Percentiles rank a stretch among this genome's conserved stretches.
Evolutionary conservation across 2,888 invertebrate species (phyloP).

Genomic region (Tillus elongatus): DNA sequence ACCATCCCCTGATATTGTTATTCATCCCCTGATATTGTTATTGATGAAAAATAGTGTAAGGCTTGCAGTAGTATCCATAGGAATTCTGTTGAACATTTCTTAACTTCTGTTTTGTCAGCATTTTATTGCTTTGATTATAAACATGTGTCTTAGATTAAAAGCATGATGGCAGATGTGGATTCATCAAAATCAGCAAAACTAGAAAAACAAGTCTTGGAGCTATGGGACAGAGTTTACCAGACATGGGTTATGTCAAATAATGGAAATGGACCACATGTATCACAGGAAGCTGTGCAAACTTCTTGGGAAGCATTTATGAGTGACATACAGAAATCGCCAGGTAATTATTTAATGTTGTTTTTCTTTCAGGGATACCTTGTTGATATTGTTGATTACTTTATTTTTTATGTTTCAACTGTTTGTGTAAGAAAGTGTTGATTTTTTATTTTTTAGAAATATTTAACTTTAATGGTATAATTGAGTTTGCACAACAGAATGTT

Average conservation of each 20-base stretch:
- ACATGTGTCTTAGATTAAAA: conserved; percentile 61
- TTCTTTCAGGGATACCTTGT: too few species aligned
- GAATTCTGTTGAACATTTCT: too few species aligned
- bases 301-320: conserved; percentile 64
- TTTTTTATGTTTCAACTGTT: conserved; percentile 6
- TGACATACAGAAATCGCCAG: conserved; percentile 65
- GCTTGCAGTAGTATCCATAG: too few species aligned
- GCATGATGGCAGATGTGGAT: conserved; percentile 71
- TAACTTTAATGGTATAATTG: conserved; percentile 62
- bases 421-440: too few species aligned
- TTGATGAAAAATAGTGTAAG: too few species aligned
- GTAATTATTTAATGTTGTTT: conserved; percentile 39
- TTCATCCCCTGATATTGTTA: too few species aligned
- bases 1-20: too few species aligned
- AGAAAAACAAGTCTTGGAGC: conserved; percentile 79
- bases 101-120: too few species aligned
- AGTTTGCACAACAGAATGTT: conserved; percentile 83
- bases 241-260: conserved; percentile 74
- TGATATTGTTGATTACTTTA: not conserved
- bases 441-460: conserved; percentile 54
- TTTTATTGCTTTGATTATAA: too few species aligned
- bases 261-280: conserved; percentile 61
- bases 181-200: conserved; percentile 70
- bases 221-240: conserved; percentile 91
- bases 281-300: conserved; percentile 60